Base-by-base conservation (phyloP, 2,797 vertebrate species). In the Onychomys leucogaster region DNA sequence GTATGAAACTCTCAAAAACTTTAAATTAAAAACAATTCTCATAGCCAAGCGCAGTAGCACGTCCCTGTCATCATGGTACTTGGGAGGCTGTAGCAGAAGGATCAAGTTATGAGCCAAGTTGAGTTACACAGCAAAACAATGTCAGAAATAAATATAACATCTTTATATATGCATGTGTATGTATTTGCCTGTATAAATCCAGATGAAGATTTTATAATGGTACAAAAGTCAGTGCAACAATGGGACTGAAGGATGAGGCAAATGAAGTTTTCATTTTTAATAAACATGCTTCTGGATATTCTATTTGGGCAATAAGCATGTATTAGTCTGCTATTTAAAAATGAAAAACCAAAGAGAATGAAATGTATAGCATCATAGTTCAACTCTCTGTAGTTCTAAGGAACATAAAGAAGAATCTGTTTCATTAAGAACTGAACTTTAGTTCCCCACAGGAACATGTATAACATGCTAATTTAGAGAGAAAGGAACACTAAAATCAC, bases 391-490 rank as follows among this genome's bases (percentile, higher is more conserved):
- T 82, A 88, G 29, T 89, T 94, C 46, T 14, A 81, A 21, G 7
- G 93, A 89, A 69, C 63, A 49, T 78, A 87, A 78, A 94, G 6
- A 90, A 94, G 34, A 46, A 63, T 86, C 87, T 65, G 23, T 29
- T 59, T 90, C 67, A 78, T 61, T 91, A 37, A 25, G 83, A 59
- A 49, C 6, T 71, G 71, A 77, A 37, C 9, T 77, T 88, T 49
- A 84, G 86, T 43, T 76, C 43, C 61, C 95, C 69, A 95, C 13
- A 94, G 46, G 37, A 97, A 12, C 76, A 90, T 10, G 4, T 86
- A 91, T 65, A 92, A 94, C 32, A 63, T 10, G 27, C 43, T 90
- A 90, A 94, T 83, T 93, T 97, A 94, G 90, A 83, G n/a, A 95
- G 43, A 94, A 94, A 91, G 21, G 49, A 95, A 91, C 76, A 2